Evolutionary conservation across 2,113 vertebrate genomes (phyloP), one percentile per base, ranked within the genome.

Genomic region (Aramus guarauna): DNA sequence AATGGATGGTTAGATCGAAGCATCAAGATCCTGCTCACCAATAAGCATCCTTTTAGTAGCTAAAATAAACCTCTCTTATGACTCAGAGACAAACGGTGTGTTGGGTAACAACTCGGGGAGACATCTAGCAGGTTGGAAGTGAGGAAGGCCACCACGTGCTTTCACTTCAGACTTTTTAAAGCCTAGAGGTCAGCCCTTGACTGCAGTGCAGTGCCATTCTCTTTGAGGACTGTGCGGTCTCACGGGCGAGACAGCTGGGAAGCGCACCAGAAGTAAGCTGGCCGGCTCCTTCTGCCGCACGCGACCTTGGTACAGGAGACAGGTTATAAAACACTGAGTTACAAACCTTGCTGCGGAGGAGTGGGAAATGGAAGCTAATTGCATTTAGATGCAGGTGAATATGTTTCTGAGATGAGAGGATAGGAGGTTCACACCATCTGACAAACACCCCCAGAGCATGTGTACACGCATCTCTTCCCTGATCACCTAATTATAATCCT

Each of bases 311-410:
- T 62, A 36, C 45, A 56, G 76, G 48, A 85, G 73, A 48, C 37
- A 41, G 52, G 55, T 91, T 95, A 63, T 78, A 75, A 91, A 96
- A 72, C 68, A 50, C 41, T 36, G 85, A 75, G 50, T 52, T 72
- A 43, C 21, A 92, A 79, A 48, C 48, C 39, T 58, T 71, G 41
- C 62, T 87, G 56, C 0, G 34, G 87, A 95, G 90, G 93, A 95
- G 90, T 90, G 62, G 74, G 74, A 95, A 91, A 60, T 60, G 52
- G 77, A 78, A 89, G 47, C 36, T 91, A 81, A 67, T 74, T 74
- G 64, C 59, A 55, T 97, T 88, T 91, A 30, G 9, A 64, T 60
- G 80, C 76, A 96, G 95, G 82, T 96, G 77, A 92, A 71, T 77
- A 36, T 64, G 52, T 81, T 93, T 85, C 79, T 72, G 91, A 94